Evolutionary conservation across 1,140 invertebrate genomes (phyloP), one percentile per base, ranked within the genome.

Genomic region (Aphis gossypii): DNA sequence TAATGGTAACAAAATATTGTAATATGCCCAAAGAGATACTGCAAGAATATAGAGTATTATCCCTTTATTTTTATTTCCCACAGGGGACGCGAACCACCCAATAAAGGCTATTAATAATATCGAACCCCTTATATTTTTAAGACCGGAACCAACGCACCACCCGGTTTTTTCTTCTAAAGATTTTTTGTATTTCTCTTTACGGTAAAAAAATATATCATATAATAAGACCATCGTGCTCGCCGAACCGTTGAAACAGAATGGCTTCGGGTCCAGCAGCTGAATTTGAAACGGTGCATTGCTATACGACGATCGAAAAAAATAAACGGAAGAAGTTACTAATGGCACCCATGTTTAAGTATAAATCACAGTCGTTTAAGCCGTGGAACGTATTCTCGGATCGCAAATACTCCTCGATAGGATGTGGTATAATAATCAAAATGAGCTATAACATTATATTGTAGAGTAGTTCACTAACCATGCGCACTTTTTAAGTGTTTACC

Each of bases 71-170:
- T 86, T 60, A 8, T 68, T 21, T 21, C 18, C 51, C 18, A 11
- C 38, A 56, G 48, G 89, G 56, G 56, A 90, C 11, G 7, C 14
- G 51, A 68, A 41, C 21, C 41, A 2, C 41, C 38, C 89, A 68
- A 90, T 68, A 68, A 90, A 90, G 89, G 25, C 54, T 90, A 90
- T 90, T 68, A 68, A 90, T 68, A 90, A 90, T 90, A 68, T 68
- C 89, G 8, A 90, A 90, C 54, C 89, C 89, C 88, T 25, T 41
- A 46, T 68, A 90, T 90, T 90, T 68, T 60, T 68, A 56, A 90
- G 44, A 90, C 89, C 89, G 89, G 89, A 90, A 90, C 38, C 25
- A 23, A 25, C 54, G 54, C 4, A 11, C 60, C 11, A 5, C 60
- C 30, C 54, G 54, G n/a, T 90, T 90, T 89, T 90, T 90, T 18